Percentiles rank a stretch among this genome's conserved stretches.
These are phyloP conservation scores for Campoplex capitator DNA, from an alignment of 2,888 invertebrate species.

Conservation along the genomic window DNA sequence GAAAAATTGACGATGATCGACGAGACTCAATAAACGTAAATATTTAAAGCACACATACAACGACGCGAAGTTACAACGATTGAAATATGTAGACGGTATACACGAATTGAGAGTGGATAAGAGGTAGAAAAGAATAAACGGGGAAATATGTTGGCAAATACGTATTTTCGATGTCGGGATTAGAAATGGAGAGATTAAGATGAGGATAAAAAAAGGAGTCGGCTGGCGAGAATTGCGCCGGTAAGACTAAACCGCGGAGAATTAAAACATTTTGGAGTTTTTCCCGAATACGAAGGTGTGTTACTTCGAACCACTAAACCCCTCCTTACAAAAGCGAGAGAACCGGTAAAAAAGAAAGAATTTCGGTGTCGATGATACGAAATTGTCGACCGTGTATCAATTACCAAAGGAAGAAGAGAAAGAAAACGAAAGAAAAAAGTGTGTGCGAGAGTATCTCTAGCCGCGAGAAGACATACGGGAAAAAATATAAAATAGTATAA, in stretches of 20 bases:
- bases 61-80: conserved; percentile 12
- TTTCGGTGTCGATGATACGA: conserved; percentile 2
- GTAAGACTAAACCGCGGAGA: conserved; percentile 14
- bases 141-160: neutral
- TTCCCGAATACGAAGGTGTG: neutral
- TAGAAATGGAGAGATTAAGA: conserved; percentile 1
- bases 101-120: neutral
- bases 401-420: neutral
- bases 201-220: conserved; percentile 4
- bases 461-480: conserved; percentile 13
- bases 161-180: neutral
- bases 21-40: conserved; percentile 15
- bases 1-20: conserved; percentile 13
- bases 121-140: neutral
- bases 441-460: conserved; percentile 43
- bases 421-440: conserved; percentile 32
- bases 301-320: neutral
- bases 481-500: conserved; percentile 12
- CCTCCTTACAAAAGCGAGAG: neutral
- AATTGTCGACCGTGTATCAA: conserved; percentile 14
- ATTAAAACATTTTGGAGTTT: conserved; percentile 4
- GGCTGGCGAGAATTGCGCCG: conserved; percentile 33
- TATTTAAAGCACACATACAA: conserved; percentile 3
- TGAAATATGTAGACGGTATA: neutral
- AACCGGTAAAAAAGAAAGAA: conserved; percentile 3